These are phyloP conservation scores for Lanistes nyassanus DNA, from an alignment of 1,140 invertebrate species.

Conservation along the genomic window DNA sequence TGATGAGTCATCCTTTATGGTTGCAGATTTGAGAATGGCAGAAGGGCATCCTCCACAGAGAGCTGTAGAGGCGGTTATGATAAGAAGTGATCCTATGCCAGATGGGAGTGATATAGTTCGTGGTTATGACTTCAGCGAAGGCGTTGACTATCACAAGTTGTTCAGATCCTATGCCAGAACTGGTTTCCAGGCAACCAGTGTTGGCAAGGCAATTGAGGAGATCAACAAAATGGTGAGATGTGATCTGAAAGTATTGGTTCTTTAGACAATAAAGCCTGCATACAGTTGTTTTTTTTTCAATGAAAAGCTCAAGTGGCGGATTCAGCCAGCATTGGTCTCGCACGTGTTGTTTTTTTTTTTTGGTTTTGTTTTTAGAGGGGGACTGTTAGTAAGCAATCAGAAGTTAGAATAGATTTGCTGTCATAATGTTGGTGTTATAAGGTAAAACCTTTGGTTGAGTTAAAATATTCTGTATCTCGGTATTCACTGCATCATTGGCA, in stretches of 20 bases:
- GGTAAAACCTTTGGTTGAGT: no score
- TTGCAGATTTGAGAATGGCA: conserved; percentile 27
- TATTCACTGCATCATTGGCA: no score
- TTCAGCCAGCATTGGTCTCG: no score
- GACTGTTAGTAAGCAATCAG: no score
- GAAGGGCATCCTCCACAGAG: conserved; percentile 29
- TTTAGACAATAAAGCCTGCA: no score
- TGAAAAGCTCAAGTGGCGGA: no score
- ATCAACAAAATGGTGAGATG: conserved; percentile 87
- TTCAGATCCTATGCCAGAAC: conserved; percentile 82
- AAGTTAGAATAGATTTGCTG: no score
- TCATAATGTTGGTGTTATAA: no score
- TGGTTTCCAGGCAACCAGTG: conserved; percentile 97
- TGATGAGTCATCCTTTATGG: neutral
- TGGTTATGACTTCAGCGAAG: conserved; percentile 91
- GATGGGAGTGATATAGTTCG: conserved; percentile 43
- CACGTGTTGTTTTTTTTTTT: no score
- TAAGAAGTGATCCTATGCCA: conserved; percentile 48
- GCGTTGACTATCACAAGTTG: conserved; percentile 86
- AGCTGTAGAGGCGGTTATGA: conserved; percentile 52
- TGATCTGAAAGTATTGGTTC: no score
- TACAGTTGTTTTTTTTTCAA: neutral
- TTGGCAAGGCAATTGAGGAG: conserved; percentile 90
- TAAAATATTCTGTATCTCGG: no score
- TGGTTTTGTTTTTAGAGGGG: no score